These are phyloP conservation scores for Lasioglossum oenotherae DNA, from an alignment of 2,888 invertebrate genomes.

Conservation along the genomic window DNA sequence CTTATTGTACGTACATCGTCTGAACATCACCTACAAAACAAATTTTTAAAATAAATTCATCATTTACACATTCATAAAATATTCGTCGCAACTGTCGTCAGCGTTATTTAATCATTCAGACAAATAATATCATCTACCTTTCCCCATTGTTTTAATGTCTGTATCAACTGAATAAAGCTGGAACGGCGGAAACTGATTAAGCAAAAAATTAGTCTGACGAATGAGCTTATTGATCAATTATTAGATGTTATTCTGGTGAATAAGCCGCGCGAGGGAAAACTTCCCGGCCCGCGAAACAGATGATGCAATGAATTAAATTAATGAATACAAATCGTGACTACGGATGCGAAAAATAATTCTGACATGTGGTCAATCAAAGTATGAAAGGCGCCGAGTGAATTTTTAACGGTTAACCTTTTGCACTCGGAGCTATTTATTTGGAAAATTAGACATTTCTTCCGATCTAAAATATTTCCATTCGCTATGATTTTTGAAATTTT, in stretches of 20 bases:
- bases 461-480: too few species aligned
- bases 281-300: not conserved
- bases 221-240: conserved; percentile 1
- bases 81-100: not conserved
- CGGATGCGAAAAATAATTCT: not conserved
- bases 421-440: too few species aligned
- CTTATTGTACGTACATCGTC: too few species aligned
- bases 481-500: too few species aligned
- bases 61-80: not conserved
- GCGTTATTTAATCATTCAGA: not conserved
- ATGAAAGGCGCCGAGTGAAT: not conserved
- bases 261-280: not conserved
- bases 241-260: not conserved
- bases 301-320: not conserved
- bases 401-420: not conserved
- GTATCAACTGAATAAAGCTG: not conserved
- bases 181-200: too few species aligned
- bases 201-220: not conserved
- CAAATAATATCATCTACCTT: not conserved
- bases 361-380: not conserved
- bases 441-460: too few species aligned
- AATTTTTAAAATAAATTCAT: too few species aligned
- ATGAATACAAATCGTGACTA: not conserved
- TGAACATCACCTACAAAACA: too few species aligned
- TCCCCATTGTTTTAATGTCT: not conserved